A percentile compares a stretch with the other conserved stretches of the same genome.
Conservation (phyloP, 2,113 vertebrate genomes). For the Junco hyemalis region DNA sequence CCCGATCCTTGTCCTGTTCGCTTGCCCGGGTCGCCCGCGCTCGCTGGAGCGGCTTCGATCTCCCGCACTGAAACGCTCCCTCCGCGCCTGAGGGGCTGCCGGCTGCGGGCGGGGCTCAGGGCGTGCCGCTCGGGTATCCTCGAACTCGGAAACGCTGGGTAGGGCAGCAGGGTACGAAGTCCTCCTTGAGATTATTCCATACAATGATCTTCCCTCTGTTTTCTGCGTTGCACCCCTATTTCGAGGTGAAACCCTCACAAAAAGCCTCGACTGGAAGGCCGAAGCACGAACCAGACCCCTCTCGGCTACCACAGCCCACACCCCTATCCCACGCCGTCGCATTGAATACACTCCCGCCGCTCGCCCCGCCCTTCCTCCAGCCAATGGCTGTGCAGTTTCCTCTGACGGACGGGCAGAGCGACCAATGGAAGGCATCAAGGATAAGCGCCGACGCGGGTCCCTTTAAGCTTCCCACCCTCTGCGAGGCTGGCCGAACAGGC, state of each 20-base stretch:
- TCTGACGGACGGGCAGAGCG: accelerated
- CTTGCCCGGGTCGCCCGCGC: too few relatives aligned
- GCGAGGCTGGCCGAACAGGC: neutral
- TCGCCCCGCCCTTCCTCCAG: accelerated
- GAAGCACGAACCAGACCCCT: accelerated
- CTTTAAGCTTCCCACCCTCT: neutral
- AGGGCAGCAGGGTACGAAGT: neutral
- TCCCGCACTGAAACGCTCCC: neutral
- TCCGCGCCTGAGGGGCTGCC: too few relatives aligned
- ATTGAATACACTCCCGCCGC: neutral
- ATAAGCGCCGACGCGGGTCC: accelerated
- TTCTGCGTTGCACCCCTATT: too few relatives aligned
- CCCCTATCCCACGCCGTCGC: accelerated
- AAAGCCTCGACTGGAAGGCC: accelerated
- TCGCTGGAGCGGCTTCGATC: neutral
- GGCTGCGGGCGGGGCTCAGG: neutral
- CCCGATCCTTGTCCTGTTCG: too few relatives aligned
- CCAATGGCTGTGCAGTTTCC: neutral
- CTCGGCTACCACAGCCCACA: accelerated
- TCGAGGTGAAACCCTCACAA: accelerated
- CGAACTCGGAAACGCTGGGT: neutral
- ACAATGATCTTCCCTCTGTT: accelerated
- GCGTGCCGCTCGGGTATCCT: too few relatives aligned
- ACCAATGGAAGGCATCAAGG: neutral
- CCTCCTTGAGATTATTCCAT: neutral